Percentiles rank a stretch among this genome's conserved stretches.
Evolutionary conservation across 2,888 invertebrate species (phyloP).

Genomic region (Dorcus hopei): DNA sequence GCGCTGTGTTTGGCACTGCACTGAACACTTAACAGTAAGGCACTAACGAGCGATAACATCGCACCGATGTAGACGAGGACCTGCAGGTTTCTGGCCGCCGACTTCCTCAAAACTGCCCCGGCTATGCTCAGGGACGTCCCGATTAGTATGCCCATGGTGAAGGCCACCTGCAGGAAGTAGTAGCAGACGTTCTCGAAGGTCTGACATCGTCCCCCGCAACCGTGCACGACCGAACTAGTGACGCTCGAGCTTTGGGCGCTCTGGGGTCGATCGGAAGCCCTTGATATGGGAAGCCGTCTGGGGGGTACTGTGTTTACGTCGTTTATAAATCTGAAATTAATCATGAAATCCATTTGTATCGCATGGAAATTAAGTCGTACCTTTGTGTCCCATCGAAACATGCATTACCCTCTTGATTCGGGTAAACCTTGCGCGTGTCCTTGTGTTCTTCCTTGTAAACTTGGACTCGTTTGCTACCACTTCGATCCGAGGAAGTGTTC

Average conservation of each 20-base stretch:
- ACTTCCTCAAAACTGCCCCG: slow-evolving; percentile 60
- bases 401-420: slow-evolving; percentile 18
- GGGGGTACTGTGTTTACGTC: slow-evolving; percentile 12
- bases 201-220: slow-evolving; percentile 67
- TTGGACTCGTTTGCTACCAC: slow-evolving; percentile 20
- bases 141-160: slow-evolving; percentile 64
- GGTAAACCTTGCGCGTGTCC: slow-evolving; percentile 23
- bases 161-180: slow-evolving; percentile 66
- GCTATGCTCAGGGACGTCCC: slow-evolving; percentile 65
- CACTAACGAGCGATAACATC: slow-evolving; percentile 61
- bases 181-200: slow-evolving; percentile 71
- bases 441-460: slow-evolving; percentile 16
- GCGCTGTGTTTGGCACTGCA: slow-evolving; percentile 53
- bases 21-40: slow-evolving; percentile 61
- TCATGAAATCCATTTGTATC: background rate
- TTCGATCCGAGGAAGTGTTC: slow-evolving; percentile 28
- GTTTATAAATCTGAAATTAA: slow-evolving; percentile 9
- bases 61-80: slow-evolving; percentile 67
- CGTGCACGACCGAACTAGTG: slow-evolving; percentile 57
- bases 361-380: slow-evolving; percentile 3
- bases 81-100: slow-evolving; percentile 63
- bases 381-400: slow-evolving; percentile 16
- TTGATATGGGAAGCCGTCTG: slow-evolving; percentile 17
- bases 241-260: slow-evolving; percentile 46
- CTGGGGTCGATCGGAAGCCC: slow-evolving; percentile 39